A percentile compares a stretch with the other conserved stretches of the same genome.
Conservation (phyloP, 64 coral and sea anemone species). For the Platygyra sinensis region DNA sequence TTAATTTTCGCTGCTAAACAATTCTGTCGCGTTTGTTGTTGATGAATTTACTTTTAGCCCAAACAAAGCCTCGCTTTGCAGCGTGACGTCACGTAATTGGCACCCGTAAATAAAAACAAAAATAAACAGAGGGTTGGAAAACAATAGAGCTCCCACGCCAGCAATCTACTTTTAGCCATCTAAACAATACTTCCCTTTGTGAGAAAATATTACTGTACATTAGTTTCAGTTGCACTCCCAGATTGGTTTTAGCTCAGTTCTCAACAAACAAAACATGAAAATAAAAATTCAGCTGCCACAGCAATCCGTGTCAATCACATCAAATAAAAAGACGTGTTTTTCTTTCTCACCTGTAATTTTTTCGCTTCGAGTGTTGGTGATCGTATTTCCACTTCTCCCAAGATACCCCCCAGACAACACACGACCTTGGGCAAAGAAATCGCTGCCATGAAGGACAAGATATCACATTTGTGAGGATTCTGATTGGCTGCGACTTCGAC, state of each 20-base stretch:
- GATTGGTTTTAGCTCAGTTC: background rate
- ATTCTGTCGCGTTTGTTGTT: conserved; percentile 73
- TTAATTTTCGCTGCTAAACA: conserved; percentile 54
- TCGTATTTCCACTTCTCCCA: conserved; percentile 58
- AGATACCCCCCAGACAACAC: conserved; percentile 54
- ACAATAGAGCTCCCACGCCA: conserved; percentile 33
- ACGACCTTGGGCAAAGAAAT: conserved; percentile 87
- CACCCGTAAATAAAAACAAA: conserved; percentile 99
- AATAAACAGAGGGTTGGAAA: conserved; percentile 89
- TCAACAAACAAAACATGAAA: background rate
- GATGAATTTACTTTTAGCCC: conserved; percentile 71
- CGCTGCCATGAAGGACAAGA: conserved; percentile 67
- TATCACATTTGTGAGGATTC: conserved; percentile 45
- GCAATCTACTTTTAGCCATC: conserved; percentile 34
- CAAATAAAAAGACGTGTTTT: background rate
- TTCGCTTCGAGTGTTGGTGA: background rate
- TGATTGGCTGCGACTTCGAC: conserved; percentile 72
- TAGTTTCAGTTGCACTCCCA: background rate
- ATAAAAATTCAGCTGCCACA: background rate
- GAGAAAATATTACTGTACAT: background rate
- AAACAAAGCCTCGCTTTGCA: conserved; percentile 95
- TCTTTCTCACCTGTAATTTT: background rate
- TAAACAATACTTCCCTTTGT: conserved; percentile 37
- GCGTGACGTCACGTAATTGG: conserved; percentile 99
- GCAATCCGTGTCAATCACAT: background rate